Conservation (phyloP, 2,113 vertebrate species). For the Microcebus lehilahytsara region DNA sequence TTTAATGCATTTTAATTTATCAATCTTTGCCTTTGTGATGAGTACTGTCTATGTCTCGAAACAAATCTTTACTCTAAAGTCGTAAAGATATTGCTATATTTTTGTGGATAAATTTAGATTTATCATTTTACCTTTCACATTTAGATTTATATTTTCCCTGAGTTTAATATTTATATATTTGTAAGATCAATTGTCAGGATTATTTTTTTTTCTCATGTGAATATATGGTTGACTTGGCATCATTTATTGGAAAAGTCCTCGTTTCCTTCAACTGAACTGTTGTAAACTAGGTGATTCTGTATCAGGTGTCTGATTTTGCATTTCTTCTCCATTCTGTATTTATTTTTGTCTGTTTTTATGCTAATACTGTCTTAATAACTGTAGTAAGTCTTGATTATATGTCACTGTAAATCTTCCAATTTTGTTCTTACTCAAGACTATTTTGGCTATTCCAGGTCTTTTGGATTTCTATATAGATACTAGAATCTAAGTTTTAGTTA, state of each 20-base stretch:
- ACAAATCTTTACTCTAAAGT: neutral
- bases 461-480: neutral
- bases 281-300: neutral
- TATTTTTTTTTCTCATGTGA: neutral
- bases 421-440: constrained; percentile 13
- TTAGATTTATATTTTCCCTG: neutral
- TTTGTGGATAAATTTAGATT: neutral
- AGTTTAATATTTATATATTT: neutral
- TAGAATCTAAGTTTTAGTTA: neutral
- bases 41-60: constrained; percentile 23
- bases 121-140: constrained; percentile 11
- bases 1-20: constrained; percentile 14
- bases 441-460: neutral
- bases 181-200: neutral
- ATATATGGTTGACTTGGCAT: neutral
- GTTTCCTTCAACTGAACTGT: neutral
- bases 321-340: neutral
- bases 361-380: neutral
- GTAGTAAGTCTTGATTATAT: neutral
- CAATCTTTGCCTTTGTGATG: neutral
- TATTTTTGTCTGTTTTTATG: neutral
- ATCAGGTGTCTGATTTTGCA: neutral
- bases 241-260: neutral
- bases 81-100: neutral
- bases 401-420: neutral